phyloP scores from a whole-genome alignment of 2,888 invertebrate genomes.

The Steinernema carpocapsae region DNA sequence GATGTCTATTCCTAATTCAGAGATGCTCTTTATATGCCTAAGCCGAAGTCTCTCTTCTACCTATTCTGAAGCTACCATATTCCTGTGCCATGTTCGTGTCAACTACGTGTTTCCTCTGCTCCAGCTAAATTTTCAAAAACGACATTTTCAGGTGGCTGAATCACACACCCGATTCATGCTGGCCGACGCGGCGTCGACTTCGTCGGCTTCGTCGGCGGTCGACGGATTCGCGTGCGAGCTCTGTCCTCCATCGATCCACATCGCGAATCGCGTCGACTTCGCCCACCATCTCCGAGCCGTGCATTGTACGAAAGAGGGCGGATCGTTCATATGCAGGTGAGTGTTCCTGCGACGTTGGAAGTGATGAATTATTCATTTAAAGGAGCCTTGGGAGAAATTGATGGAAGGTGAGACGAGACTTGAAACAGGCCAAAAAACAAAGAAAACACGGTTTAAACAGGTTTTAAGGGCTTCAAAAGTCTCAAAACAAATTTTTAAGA shows the following conservation, averaged over 20 bases:
- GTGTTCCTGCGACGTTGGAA: background rate
- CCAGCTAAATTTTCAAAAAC: too few relatives aligned
- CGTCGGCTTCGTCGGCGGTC: background rate
- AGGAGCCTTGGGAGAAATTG: conserved; percentile 28
- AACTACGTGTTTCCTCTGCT: too few relatives aligned
- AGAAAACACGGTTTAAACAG: too few relatives aligned
- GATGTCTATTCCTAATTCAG: too few relatives aligned
- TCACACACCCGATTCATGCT: background rate
- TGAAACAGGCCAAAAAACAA: too few relatives aligned
- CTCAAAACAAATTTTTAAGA: too few relatives aligned
- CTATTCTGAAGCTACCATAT: too few relatives aligned
- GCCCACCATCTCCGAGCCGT: conserved; percentile 53
- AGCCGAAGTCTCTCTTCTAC: too few relatives aligned
- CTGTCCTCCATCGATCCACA: conserved; percentile 21
- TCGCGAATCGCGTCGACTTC: conserved; percentile 45
- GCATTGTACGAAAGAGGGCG: conserved; percentile 62
- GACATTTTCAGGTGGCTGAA: too few relatives aligned
- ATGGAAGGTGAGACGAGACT: background rate
- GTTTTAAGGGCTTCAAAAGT: too few relatives aligned
- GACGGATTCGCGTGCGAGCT: conserved; percentile 21
- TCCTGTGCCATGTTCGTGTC: too few relatives aligned
- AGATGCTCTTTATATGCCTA: too few relatives aligned
- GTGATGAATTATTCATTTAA: conserved; percentile 2
- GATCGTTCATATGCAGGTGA: conserved; percentile 62
- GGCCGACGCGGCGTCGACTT: conserved; percentile 14